phyloP scores from a whole-genome alignment of 2,797 vertebrate species.

The Scolopax bukidnonensis region DNA sequence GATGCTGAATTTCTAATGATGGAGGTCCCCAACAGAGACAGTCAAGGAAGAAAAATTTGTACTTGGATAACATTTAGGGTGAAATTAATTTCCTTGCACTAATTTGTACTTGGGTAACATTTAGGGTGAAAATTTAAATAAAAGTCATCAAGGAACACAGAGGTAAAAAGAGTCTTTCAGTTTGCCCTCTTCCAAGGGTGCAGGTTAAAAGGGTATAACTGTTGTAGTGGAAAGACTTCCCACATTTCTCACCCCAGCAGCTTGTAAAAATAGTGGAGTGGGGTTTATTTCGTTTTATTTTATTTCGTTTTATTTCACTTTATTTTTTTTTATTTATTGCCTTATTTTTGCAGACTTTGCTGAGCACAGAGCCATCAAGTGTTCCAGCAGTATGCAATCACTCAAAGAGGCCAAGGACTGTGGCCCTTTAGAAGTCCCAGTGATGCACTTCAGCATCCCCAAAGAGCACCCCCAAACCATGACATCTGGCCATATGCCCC shows the following conservation, averaged over 20 bases:
- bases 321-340: slow-evolving; percentile 23
- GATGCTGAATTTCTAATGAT: neutral
- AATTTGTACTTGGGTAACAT: slow-evolving; percentile 1
- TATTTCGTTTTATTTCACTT: neutral
- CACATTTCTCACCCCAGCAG: slow-evolving; percentile 40
- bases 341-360: slow-evolving; percentile 31
- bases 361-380: neutral
- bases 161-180: slow-evolving; percentile 14
- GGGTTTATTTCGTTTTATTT: slow-evolving; percentile 22
- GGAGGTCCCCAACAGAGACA: neutral
- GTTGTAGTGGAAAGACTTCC: slow-evolving; percentile 34
- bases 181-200: neutral
- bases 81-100: too few relatives aligned
- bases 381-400: neutral
- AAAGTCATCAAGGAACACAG: neutral
- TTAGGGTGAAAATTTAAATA: slow-evolving; percentile 12
- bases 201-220: neutral
- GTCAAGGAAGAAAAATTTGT: neutral
- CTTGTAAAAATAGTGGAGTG: slow-evolving; percentile 37
- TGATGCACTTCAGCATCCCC: neutral
- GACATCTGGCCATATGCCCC: neutral
- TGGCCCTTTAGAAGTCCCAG: slow-evolving; percentile 16
- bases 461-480: neutral
- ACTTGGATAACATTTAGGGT: neutral
- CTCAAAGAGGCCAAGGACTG: neutral